Evolutionary conservation across 2,113 vertebrate species (phyloP).

Genomic region (Pygoscelis antarcticus): DNA sequence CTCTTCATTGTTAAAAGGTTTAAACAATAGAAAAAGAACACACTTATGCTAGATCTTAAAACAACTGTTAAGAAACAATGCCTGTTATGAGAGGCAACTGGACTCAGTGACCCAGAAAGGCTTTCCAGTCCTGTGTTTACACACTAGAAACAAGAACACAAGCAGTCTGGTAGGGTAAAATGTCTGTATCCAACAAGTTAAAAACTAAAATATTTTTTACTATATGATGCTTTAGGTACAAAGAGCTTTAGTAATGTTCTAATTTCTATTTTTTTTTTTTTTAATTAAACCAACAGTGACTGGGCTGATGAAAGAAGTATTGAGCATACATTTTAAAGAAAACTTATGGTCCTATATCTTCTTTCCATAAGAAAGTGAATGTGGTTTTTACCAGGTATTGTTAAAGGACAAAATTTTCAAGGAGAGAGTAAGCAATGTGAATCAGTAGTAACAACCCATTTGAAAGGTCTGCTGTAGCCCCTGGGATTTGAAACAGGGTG

Average conservation of each 20-base stretch:
- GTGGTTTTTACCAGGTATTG: neutral
- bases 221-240: neutral
- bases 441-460: neutral
- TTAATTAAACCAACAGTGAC: neutral
- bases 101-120: neutral
- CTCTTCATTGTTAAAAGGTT: neutral
- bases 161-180: neutral
- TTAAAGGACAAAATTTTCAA: neutral
- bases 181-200: neutral
- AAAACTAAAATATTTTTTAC: neutral
- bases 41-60: neutral
- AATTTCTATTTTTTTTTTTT: neutral
- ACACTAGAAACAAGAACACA: neutral
- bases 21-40: neutral
- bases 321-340: neutral
- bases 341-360: neutral
- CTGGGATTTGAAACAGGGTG: neutral
- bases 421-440: neutral
- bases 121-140: neutral
- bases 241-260: neutral
- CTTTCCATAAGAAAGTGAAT: neutral
- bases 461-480: neutral
- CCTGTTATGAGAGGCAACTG: neutral
- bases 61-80: neutral
- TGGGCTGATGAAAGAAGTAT: neutral